phyloP scores from a whole-genome alignment of 2,113 vertebrate genomes.

The Alosa alosa region DNA sequence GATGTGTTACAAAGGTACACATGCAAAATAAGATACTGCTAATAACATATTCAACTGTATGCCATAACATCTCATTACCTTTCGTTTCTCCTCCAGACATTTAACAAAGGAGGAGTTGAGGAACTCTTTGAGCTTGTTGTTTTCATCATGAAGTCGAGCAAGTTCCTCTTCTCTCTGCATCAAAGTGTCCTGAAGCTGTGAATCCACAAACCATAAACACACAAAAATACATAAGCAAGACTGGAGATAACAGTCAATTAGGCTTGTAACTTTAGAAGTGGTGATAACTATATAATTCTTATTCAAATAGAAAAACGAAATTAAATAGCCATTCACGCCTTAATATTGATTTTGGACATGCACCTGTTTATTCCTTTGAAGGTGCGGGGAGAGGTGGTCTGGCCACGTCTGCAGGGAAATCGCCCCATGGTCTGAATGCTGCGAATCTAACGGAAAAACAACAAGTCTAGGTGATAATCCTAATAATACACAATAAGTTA shows the following conservation, averaged over 20 bases:
- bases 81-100: conserved; percentile 82
- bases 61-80: conserved; percentile 63
- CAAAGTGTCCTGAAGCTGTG: conserved; percentile 89
- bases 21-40: not conserved
- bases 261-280: too few species aligned
- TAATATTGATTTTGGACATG: not conserved
- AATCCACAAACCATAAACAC: not conserved
- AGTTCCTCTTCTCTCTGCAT: conserved; percentile 93
- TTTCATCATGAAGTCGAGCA: conserved; percentile 87
- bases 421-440: conserved; percentile 29
- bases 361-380: conserved; percentile 91
- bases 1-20: not conserved
- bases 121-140: conserved; percentile 86
- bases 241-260: too few species aligned
- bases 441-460: conserved; percentile 47
- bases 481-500: not conserved
- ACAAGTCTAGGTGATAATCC: not conserved
- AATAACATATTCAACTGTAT: not conserved
- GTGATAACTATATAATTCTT: too few species aligned
- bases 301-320: too few species aligned
- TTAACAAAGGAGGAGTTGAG: conserved; percentile 85
- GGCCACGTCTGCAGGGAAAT: conserved; percentile 63
- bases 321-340: too few species aligned
- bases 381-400: conserved; percentile 81
- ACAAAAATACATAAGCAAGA: not conserved